These are phyloP conservation scores for Augochlorella aurata DNA, from an alignment of 2,888 invertebrate species.

Conservation along the genomic window DNA sequence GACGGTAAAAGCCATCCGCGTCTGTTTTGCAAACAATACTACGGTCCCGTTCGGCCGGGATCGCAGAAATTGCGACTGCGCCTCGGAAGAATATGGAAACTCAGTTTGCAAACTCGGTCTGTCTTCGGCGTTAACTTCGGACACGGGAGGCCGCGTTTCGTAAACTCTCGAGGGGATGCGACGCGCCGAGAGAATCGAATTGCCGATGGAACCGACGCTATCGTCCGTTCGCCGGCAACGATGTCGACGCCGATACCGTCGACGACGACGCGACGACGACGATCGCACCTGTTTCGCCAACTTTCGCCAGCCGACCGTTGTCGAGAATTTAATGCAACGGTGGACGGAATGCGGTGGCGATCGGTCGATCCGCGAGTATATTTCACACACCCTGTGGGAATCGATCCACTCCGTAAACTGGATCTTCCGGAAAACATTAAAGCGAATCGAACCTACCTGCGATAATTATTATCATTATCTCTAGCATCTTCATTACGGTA, in stretches of 20 bases:
- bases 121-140: conserved; percentile 55
- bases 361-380: not conserved
- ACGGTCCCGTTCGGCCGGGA: conserved; percentile 45
- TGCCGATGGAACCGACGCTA: conserved; percentile 20
- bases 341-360: conserved; percentile 8
- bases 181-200: conserved; percentile 53
- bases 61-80: conserved; percentile 55
- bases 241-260: not conserved
- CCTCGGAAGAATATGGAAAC: conserved; percentile 57
- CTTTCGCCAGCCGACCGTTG: conserved; percentile 4
- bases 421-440: not conserved
- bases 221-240: conserved; percentile 25
- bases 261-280: not conserved
- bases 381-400: not conserved
- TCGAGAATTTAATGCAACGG: conserved; percentile 17
- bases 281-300: conserved; percentile 29
- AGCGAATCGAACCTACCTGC: not conserved
- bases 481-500: not conserved
- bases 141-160: conserved; percentile 40
- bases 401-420: not conserved
- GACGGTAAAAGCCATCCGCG: conserved; percentile 33
- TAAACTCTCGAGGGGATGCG: conserved; percentile 30
- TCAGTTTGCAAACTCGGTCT: conserved; percentile 61
- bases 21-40: conserved; percentile 59
- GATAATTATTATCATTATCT: conserved; percentile 7